A percentile compares a stretch with the other conserved stretches of the same genome.
Evolutionary conservation across 2,113 vertebrate species (phyloP).

Genomic region (Proteles cristata): DNA sequence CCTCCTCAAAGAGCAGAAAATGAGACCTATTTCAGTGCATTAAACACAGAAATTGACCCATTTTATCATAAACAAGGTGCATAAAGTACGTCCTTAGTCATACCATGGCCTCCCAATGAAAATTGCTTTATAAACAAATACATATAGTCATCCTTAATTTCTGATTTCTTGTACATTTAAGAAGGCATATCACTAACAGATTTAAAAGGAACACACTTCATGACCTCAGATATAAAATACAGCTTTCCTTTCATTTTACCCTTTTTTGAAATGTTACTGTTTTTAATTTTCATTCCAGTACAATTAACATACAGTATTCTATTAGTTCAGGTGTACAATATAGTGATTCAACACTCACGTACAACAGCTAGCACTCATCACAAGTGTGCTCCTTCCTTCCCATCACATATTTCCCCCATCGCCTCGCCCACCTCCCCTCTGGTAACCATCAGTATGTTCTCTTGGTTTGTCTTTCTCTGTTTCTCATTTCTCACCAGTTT

Average conservation of each 20-base stretch:
- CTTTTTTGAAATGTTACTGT: background rate
- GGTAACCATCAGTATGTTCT: background rate
- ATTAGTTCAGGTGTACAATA: background rate
- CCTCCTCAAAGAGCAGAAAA: constrained; percentile 3
- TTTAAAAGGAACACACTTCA: constrained; percentile 31
- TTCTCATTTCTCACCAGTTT: background rate
- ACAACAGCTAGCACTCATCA: background rate
- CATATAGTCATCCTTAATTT: constrained; percentile 15
- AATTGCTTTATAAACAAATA: constrained; percentile 52
- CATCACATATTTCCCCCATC: background rate
- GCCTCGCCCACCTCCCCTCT: background rate
- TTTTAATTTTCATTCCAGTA: background rate
- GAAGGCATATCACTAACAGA: background rate
- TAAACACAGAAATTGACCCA: constrained; percentile 12
- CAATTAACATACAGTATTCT: background rate
- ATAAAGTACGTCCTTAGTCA: background rate
- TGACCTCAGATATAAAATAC: background rate
- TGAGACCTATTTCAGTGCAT: background rate
- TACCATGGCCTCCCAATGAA: constrained; percentile 12
- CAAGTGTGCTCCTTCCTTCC: background rate
- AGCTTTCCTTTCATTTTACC: constrained; percentile 16
- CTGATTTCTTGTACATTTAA: constrained; percentile 25
- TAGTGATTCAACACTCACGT: background rate
- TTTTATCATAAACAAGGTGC: constrained; percentile 34
- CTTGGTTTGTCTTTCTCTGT: background rate